Evolutionary conservation across 2,888 invertebrate species (phyloP).

Genomic region (Phania funesta): DNA sequence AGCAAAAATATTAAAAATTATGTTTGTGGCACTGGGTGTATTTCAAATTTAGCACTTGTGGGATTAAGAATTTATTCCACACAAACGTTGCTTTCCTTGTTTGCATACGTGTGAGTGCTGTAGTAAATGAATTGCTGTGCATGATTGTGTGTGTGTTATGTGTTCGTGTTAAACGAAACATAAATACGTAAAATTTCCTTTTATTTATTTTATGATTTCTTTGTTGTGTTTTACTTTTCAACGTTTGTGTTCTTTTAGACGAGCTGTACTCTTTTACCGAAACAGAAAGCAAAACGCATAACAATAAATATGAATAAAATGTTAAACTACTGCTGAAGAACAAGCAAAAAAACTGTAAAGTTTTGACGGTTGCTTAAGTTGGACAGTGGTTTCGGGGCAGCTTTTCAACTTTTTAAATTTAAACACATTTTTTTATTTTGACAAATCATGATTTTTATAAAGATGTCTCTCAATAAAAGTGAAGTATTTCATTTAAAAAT

Average conservation of each 20-base stretch:
- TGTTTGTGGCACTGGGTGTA: constrained; percentile 69
- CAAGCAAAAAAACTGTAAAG: neutral
- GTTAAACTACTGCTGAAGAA: constrained; percentile 54
- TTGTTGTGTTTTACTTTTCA: constrained; percentile 19
- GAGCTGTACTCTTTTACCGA: neutral
- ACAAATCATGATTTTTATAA: no score
- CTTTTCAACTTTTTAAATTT: neutral
- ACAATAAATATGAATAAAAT: constrained; percentile 67
- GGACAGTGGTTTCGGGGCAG: neutral
- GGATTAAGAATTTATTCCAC: constrained; percentile 59
- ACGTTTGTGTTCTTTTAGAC: constrained; percentile 30
- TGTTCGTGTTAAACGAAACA: constrained; percentile 40
- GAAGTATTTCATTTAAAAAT: no score
- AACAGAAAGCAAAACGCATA: constrained; percentile 56
- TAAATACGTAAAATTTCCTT: constrained; percentile 66
- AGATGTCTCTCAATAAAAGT: no score
- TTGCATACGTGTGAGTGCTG: neutral
- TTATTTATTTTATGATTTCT: constrained; percentile 56
- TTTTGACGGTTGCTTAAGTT: constrained; percentile 29
- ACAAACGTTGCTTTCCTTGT: constrained; percentile 2
- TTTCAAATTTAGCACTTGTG: constrained; percentile 69
- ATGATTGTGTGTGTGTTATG: neutral
- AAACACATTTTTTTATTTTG: no score
- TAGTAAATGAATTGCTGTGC: neutral
- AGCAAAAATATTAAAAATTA: constrained; percentile 67